Evolutionary conservation across 2,888 invertebrate genomes (phyloP), one percentile per base, ranked within the genome.

Genomic region (Anagyrus pseudococci): DNA sequence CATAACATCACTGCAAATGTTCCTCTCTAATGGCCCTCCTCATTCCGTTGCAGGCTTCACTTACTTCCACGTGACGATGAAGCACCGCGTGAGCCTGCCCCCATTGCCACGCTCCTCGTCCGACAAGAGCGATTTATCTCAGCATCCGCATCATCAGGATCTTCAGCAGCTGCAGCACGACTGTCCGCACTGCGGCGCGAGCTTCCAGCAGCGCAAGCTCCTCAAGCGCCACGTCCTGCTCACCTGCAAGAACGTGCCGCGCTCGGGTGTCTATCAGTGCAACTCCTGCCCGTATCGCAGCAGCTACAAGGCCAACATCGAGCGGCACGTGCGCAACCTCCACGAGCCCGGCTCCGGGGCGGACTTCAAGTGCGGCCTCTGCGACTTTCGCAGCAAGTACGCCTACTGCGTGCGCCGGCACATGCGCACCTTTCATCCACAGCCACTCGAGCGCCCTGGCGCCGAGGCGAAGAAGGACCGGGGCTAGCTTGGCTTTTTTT

Each of bases 291-390:
- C 71, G 1, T 78, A 78, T 62, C 76, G 72, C 58, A 76, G 75
- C 64, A 75, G 76, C 44, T 77, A 79, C 66, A 82, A 82, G 40
- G 77, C 83, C 33, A 81, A 80, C 70, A 72, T 78, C 70, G 73
- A 76, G 67, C 70, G 78, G 20, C 82, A 82, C 71, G 78, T 82
- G n/a, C 43, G 72, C 33, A 77, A 77, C 29, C 70, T 78, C 23
- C 75, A 74, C 67, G 72, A 73, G 22, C 71, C 72, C 15, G 72
- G 73, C 3, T 66, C 66, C 15, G 53, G 33, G 13, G 22, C 7
- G 15, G 47, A 47, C 47, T 47, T 47, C 47, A 47, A 50, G 15
- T 50, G 50, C 61, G 71, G 73, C 15, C 64, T 75, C 0, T 78
- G 77, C 64, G 71, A 71, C 48, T 78, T 78, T 47, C 70, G 70